These are phyloP conservation scores for Subanguina moxae DNA, from an alignment of 1,140 invertebrate genomes.

Conservation along the genomic window DNA sequence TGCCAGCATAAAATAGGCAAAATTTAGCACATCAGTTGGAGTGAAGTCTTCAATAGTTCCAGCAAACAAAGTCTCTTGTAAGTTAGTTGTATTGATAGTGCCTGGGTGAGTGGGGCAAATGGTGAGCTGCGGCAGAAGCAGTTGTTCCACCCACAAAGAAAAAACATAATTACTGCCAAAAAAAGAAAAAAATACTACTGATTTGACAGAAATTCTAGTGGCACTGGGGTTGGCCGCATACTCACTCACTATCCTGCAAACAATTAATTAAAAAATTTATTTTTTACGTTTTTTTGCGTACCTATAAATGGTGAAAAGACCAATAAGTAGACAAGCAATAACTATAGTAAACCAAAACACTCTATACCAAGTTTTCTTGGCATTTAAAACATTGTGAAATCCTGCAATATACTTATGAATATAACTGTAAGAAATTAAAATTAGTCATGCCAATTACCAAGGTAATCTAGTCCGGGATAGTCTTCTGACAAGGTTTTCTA, in stretches of 20 bases:
- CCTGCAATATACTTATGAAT: background rate
- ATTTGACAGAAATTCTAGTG: conserved; percentile 24
- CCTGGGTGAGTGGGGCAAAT: conserved; percentile 27
- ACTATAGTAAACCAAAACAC: conserved; percentile 29
- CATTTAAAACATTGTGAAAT: conserved; percentile 29
- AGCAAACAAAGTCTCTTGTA: conserved; percentile 13
- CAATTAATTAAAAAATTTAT: too few species aligned
- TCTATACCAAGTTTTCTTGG: conserved; percentile 29
- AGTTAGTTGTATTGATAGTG: conserved; percentile 20
- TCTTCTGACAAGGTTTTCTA: conserved; percentile 26
- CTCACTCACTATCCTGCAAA: conserved; percentile 24
- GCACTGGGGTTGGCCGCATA: conserved; percentile 21
- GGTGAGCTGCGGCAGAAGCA: conserved; percentile 31
- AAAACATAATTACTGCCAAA: background rate
- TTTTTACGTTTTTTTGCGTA: too few species aligned
- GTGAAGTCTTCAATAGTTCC: background rate
- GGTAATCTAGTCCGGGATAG: conserved; percentile 32
- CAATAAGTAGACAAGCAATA: conserved; percentile 26
- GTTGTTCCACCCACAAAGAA: conserved; percentile 29
- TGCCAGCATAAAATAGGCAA: conserved; percentile 36
- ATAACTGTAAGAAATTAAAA: too few species aligned
- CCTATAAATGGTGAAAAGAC: conserved; percentile 32
- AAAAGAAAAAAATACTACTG: conserved; percentile 5
- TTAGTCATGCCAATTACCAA: conserved; percentile 4
- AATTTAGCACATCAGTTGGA: conserved; percentile 17